phyloP scores from a whole-genome alignment of 2,888 invertebrate genomes.

The Tridacna crocea region DNA sequence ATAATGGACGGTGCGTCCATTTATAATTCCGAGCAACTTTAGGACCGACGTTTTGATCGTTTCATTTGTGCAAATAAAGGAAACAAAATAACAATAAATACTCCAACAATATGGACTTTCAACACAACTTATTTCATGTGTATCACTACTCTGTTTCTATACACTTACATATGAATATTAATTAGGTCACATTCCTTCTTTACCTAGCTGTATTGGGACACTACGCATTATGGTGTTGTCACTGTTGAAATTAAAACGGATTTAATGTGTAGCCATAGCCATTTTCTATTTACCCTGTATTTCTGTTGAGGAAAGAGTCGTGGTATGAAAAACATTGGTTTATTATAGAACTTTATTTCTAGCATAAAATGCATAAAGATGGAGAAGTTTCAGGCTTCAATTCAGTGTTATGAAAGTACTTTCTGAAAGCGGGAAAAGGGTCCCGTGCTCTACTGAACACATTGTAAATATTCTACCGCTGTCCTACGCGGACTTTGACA shows the following conservation, averaged over 20 bases:
- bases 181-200: slow-evolving; percentile 57
- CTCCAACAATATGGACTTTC: slow-evolving; percentile 66
- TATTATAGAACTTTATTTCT: no score
- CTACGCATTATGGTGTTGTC: background rate
- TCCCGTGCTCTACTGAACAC: background rate
- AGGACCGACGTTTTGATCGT: slow-evolving; percentile 71
- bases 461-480: background rate
- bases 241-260: no score
- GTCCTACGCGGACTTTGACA: background rate
- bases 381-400: no score
- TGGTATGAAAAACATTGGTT: no score
- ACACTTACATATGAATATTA: slow-evolving; percentile 78
- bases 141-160: slow-evolving; percentile 65
- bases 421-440: no score
- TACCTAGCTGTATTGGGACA: background rate
- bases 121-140: slow-evolving; percentile 53
- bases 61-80: slow-evolving; percentile 58
- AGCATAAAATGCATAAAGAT: no score
- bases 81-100: slow-evolving; percentile 58
- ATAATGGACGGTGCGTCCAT: slow-evolving; percentile 99
- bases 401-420: no score
- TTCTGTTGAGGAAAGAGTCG: no score
- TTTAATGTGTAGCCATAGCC: no score
- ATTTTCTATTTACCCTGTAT: no score
- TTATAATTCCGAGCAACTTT: slow-evolving; percentile 68